phyloP scores from a whole-genome alignment of 2,797 vertebrate genomes.

The Cygnus olor region DNA sequence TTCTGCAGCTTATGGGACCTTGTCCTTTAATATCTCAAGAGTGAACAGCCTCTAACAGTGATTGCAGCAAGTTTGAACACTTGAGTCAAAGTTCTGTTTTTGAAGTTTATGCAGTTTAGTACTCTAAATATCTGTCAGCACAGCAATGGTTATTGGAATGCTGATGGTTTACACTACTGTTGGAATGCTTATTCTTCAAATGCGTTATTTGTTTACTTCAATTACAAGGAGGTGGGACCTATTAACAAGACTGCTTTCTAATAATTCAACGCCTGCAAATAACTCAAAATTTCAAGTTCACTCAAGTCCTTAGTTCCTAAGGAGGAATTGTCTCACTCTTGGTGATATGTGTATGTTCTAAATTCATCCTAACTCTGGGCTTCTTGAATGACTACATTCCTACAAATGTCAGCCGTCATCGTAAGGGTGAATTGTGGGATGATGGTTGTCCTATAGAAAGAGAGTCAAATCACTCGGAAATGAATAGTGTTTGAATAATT shows the following conservation, averaged over 20 bases:
- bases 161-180: neutral
- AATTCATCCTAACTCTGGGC: neutral
- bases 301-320: neutral
- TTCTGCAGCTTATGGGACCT: neutral
- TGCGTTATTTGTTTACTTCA: neutral
- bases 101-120: neutral
- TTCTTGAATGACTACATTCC: neutral
- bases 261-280: neutral
- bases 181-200: neutral
- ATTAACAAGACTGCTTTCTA: neutral
- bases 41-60: neutral
- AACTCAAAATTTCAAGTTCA: neutral
- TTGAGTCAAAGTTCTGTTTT: neutral
- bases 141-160: neutral
- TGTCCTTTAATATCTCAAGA: neutral
- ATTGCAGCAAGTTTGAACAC: neutral
- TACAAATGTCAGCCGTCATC: neutral
- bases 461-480: neutral
- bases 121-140: neutral
- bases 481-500: accelerated
- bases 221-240: neutral
- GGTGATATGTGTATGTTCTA: accelerated
- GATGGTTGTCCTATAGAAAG: neutral
- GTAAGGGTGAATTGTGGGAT: neutral
- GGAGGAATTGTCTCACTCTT: neutral